Evolutionary conservation across 1,140 invertebrate genomes (phyloP), one percentile per base, ranked within the genome.

Genomic region (Adelges cooleyi): DNA sequence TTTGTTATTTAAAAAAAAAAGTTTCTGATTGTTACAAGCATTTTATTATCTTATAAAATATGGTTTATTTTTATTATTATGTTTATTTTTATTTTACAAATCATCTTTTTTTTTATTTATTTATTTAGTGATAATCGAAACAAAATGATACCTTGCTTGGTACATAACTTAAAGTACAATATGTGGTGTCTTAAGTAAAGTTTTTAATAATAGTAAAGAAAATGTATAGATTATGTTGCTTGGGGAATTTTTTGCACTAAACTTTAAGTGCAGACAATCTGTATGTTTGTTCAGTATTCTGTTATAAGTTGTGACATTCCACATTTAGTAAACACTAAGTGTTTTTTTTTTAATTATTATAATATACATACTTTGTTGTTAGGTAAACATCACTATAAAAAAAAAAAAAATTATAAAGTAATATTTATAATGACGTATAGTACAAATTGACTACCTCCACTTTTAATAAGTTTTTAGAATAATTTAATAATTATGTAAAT

Each of bases 161-260:
- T 62, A 62, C 42, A 62, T 62, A 62, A 62, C 56, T 62, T 40
- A 62, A 33, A 62, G 56, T 62, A 62, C 56, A 62, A 62, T 62
- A 11, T 62, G 29, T 62, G 56, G 56, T 62, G 56, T 62, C 56
- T 62, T 62, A 62, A 62, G 56, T 62, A 62, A 44, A 44, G 40
- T 46, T 62, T 29, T 62, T 62, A 62, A 42, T 48, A 62, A 62
- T 6, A 33, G 5, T 6, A 33, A 33, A 33, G 20, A 11, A 62
- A 33, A 62, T 46, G n/a, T 44, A 33, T 62, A 33, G 29, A 33
- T 18, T 1, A 59, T 48, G 33, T 48, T 62, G 46, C 46, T 48
- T 62, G 56, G 42, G 56, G 56, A 62, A 62, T 62, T 62, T 62
- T 62, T 62, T 62, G 56, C 56, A 62, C 42, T 48, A 62, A 29